Evolutionary conservation across 2,888 invertebrate species (phyloP).

Genomic region (Dascillus cervinus): DNA sequence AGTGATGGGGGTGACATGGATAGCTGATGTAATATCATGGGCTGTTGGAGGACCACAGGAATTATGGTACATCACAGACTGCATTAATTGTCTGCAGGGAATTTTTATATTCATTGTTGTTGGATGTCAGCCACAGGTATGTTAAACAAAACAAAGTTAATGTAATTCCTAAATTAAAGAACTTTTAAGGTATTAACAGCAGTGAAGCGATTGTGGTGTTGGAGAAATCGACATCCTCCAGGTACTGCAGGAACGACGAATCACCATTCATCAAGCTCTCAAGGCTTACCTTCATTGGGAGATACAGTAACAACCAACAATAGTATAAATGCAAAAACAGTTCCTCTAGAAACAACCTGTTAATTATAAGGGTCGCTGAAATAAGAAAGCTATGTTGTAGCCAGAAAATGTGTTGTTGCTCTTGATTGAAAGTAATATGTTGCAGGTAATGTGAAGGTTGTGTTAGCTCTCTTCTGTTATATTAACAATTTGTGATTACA

Average conservation of each 20-base stretch:
- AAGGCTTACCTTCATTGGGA: slow-evolving; percentile 75
- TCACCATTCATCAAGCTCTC: slow-evolving; percentile 67
- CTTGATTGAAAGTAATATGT: no score
- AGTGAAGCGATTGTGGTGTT: slow-evolving; percentile 56
- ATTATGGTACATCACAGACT: slow-evolving; percentile 76
- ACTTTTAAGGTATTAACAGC: slow-evolving; percentile 53
- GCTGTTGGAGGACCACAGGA: slow-evolving; percentile 71
- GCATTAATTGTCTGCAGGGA: slow-evolving; percentile 80
- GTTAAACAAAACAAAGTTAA: neutral
- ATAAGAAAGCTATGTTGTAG: no score
- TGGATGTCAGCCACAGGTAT: slow-evolving; percentile 79
- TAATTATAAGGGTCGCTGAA: no score
- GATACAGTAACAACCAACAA: slow-evolving; percentile 65
- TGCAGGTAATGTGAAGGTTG: no score
- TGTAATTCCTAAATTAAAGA: neutral
- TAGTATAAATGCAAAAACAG: slow-evolving; percentile 51
- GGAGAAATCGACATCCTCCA: slow-evolving; percentile 27
- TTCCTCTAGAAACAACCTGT: slow-evolving; percentile 50
- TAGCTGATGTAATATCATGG: slow-evolving; percentile 78
- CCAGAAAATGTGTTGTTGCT: no score
- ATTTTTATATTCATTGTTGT: slow-evolving; percentile 84
- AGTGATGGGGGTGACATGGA: slow-evolving; percentile 74
- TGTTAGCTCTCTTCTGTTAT: no score
- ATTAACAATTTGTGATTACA: no score
- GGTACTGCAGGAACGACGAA: slow-evolving; percentile 55